A percentile compares a stretch with the other conserved stretches of the same genome.
Evolutionary conservation across 2,797 vertebrate genomes (phyloP).

Genomic region (Cetoscarus ocellatus): DNA sequence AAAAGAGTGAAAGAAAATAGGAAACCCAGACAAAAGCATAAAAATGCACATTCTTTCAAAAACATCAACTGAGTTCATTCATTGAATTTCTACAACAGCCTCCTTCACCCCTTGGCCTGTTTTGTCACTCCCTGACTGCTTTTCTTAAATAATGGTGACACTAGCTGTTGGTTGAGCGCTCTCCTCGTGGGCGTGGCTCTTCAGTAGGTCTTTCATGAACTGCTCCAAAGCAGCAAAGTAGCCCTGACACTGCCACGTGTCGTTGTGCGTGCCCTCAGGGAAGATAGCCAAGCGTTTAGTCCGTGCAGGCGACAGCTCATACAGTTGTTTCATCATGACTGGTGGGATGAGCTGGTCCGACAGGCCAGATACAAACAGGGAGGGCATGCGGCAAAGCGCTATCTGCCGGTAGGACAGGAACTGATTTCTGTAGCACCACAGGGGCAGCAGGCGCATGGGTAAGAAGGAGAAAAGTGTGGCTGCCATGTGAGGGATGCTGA

Average conservation of each 20-base stretch:
- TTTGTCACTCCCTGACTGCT: background rate
- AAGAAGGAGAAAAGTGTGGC: slow-evolving; percentile 97
- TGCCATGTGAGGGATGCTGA: slow-evolving; percentile 99
- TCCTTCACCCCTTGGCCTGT: slow-evolving; percentile 35
- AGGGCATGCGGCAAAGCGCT: slow-evolving; percentile 95
- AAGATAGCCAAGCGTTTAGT: slow-evolving; percentile 98
- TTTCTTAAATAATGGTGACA: slow-evolving; percentile 93
- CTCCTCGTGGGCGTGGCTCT: slow-evolving; percentile 94
- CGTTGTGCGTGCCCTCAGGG: slow-evolving; percentile 98
- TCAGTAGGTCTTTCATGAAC: slow-evolving; percentile 96
- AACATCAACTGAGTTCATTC: slow-evolving; percentile 20
- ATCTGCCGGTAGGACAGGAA: slow-evolving; percentile 97
- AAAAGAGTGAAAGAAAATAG: slow-evolving; percentile 60
- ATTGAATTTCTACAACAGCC: slow-evolving; percentile 41
- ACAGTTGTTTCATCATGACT: slow-evolving; percentile 99
- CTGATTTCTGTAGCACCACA: slow-evolving; percentile 99
- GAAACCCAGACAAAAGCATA: slow-evolving; percentile 72
- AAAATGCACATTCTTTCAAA: slow-evolving; percentile 87
- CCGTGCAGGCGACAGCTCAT: slow-evolving; percentile 96
- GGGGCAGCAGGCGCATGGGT: slow-evolving; percentile 94
- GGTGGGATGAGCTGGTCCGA: slow-evolving; percentile 98
- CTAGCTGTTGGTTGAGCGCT: slow-evolving; percentile 90
- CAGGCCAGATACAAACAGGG: slow-evolving; percentile 96
- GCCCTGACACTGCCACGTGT: slow-evolving; percentile 99
- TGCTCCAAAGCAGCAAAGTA: slow-evolving; percentile 98